These are phyloP conservation scores for Pelecanus crispus DNA, from an alignment of 2,113 vertebrate species.

Conservation along the genomic window DNA sequence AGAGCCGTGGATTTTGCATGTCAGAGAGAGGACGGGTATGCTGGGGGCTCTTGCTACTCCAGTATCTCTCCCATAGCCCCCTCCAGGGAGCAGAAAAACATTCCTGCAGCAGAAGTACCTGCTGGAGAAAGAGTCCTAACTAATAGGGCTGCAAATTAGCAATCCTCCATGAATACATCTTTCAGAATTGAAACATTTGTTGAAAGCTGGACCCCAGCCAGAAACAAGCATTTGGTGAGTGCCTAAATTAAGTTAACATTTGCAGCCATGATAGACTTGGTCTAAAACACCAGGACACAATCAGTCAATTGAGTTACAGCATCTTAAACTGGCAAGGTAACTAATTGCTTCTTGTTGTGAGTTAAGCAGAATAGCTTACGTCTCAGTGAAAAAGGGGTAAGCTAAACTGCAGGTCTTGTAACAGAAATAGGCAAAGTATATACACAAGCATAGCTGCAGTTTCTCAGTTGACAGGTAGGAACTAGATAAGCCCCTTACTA, in stretches of 20 bases:
- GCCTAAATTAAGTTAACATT: constrained; percentile 54
- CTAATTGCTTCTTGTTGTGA: neutral
- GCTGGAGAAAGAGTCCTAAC: neutral
- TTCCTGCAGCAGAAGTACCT: neutral
- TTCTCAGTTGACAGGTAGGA: neutral
- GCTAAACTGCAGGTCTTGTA: neutral
- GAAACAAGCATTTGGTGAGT: constrained; percentile 42
- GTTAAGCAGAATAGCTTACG: neutral
- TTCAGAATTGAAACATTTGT: constrained; percentile 32
- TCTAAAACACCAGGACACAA: constrained; percentile 40
- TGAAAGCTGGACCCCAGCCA: constrained; percentile 39
- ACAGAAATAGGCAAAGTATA: neutral
- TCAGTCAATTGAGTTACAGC: constrained; percentile 22
- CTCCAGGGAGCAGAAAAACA: neutral
- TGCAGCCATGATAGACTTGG: constrained; percentile 47
- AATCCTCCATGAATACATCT: constrained; percentile 15
- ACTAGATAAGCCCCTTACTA: neutral
- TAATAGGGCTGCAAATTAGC: constrained; percentile 24
- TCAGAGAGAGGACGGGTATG: accelerated
- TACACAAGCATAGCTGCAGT: neutral
- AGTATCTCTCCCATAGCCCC: neutral
- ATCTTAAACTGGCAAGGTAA: constrained; percentile 41
- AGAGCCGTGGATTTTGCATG: neutral
- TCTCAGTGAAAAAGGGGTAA: neutral
- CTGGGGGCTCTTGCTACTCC: neutral